Evolutionary conservation across 2,888 invertebrate genomes (phyloP).

Genomic region (Chrysodeixis includens): DNA sequence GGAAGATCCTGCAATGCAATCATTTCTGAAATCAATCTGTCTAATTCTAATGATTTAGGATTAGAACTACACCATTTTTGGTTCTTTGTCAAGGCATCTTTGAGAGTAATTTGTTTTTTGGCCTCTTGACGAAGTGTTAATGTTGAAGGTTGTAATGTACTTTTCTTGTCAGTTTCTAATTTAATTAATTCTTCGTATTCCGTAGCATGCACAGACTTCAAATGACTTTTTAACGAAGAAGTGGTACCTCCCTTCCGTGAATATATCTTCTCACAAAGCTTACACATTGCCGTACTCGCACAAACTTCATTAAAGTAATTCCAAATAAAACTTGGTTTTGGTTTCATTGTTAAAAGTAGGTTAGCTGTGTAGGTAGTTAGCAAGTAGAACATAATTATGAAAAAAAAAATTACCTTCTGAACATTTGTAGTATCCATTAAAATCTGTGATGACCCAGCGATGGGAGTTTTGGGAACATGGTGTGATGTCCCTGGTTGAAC

Average conservation of each 20-base stretch:
- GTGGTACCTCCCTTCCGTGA: slow-evolving; percentile 12
- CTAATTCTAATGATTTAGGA: too few species aligned
- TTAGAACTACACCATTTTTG: neutral
- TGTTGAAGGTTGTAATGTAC: neutral
- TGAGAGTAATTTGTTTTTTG: neutral
- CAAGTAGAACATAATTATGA: too few species aligned
- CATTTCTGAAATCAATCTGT: too few species aligned
- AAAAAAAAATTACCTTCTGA: too few species aligned
- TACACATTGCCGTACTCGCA: slow-evolving; percentile 5
- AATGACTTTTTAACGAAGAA: slow-evolving; percentile 16
- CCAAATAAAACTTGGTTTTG: slow-evolving; percentile 17
- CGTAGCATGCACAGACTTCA: slow-evolving; percentile 16
- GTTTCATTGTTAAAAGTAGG: slow-evolving; percentile 19
- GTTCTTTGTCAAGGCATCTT: neutral
- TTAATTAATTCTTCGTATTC: slow-evolving; percentile 19
- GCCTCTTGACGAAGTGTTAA: neutral
- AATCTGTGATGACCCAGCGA: too few species aligned
- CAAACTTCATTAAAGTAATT: slow-evolving; percentile 10
- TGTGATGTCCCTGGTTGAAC: too few species aligned
- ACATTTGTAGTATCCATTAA: too few species aligned
- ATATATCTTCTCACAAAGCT: slow-evolving; percentile 6
- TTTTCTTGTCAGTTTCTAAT: slow-evolving; percentile 15
- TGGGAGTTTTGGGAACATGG: too few species aligned
- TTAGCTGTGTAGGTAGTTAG: too few species aligned
- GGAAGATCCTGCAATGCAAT: too few species aligned